phyloP scores from a whole-genome alignment of 2,888 invertebrate genomes.

The Lasius platythorax region DNA sequence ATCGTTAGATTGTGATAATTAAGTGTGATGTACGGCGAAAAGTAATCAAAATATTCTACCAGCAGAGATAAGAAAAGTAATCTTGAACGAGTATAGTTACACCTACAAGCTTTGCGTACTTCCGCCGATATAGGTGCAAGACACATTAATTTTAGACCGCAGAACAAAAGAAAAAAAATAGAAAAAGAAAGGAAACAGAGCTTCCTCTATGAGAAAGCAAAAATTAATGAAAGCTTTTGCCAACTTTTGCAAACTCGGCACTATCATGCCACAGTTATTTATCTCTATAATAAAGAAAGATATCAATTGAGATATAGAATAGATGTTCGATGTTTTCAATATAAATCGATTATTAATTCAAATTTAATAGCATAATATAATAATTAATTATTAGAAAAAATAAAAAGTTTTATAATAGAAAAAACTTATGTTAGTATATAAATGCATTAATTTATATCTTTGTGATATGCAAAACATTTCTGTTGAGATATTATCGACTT shows the following conservation, averaged over 20 bases:
- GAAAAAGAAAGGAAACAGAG: not conserved
- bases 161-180: conserved; percentile 4
- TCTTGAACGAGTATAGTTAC: not conserved
- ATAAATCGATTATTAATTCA: not conserved
- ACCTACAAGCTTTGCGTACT: not conserved
- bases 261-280: conserved; percentile 1
- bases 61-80: conserved; percentile 12
- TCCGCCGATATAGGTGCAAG: not conserved
- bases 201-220: not conserved
- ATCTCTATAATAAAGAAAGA: not conserved
- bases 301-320: not conserved
- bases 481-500: not conserved
- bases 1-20: not conserved
- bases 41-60: conserved; percentile 12
- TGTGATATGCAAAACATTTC: not conserved
- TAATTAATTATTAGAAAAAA: not conserved
- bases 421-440: not conserved
- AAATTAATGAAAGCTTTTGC: not conserved
- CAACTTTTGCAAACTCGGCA: not conserved
- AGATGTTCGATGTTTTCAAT: not conserved
- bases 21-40: not conserved
- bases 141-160: not conserved
- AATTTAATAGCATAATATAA: not conserved
- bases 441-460: not conserved
- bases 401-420: not conserved